Evolutionary conservation across 37 sponge, comb jelly and placozoan genomes (phyloP).

Genomic region (Ianthella basta): DNA sequence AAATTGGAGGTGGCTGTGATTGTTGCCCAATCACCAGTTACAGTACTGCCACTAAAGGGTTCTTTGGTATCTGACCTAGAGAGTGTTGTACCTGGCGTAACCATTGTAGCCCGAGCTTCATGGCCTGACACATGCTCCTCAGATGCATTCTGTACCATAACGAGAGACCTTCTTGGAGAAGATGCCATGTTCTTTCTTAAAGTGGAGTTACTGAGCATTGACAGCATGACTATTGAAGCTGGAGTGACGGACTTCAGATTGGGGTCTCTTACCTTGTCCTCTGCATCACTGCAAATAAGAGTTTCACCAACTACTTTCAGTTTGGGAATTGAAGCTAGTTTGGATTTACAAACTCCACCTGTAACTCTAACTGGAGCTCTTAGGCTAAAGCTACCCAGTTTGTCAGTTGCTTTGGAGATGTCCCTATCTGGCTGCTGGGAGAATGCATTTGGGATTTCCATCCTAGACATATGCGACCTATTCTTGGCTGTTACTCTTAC

Average conservation of each 20-base stretch:
- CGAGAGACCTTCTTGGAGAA: slow-evolving; percentile 25
- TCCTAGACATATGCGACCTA: slow-evolving; percentile 29
- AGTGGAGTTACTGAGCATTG: not conserved
- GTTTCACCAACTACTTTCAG: not conserved
- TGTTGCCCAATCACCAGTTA: not conserved
- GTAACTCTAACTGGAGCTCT: slow-evolving; percentile 28
- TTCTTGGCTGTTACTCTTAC: not conserved
- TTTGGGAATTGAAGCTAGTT: slow-evolving; percentile 21
- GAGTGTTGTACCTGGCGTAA: not conserved
- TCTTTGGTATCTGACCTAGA: not conserved
- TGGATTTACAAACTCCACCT: not conserved
- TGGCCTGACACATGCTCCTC: slow-evolving; percentile 1
- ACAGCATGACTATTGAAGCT: not conserved
- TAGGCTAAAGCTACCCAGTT: not conserved
- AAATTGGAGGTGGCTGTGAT: slow-evolving; percentile 5
- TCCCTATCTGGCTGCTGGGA: slow-evolving; percentile 46
- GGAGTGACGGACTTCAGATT: slow-evolving; percentile 4
- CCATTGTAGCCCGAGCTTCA: not conserved
- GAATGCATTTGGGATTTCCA: slow-evolving; percentile 17
- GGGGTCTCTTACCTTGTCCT: slow-evolving; percentile 6
- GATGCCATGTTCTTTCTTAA: slow-evolving; percentile 7
- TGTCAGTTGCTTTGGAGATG: slow-evolving; percentile 20
- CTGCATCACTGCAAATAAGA: slow-evolving; percentile 22
- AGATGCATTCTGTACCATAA: slow-evolving; percentile 32
- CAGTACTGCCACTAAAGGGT: not conserved